Evolutionary conservation across 2,888 invertebrate genomes (phyloP), one percentile per base, ranked within the genome.

Genomic region (Melanargia galathea): DNA sequence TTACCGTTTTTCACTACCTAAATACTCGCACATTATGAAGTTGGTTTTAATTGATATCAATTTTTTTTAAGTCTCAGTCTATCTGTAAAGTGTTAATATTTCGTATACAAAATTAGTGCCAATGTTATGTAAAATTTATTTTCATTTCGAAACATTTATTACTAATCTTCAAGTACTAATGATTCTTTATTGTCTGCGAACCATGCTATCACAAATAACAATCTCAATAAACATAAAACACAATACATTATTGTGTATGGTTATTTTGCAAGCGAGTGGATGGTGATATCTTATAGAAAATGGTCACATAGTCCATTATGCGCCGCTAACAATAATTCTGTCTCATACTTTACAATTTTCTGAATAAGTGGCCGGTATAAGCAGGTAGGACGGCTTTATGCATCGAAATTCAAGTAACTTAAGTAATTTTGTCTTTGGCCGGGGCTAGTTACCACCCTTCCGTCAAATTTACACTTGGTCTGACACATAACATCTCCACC

Each of bases 281-380:
- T n/a, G 45, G 66, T 43, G 43, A 51, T 69, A 65, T 64, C 60
- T 68, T 64, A 62, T 48, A 62, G 51, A 58, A 61, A 63, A 64
- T 58, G 64, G 61, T 67, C 67, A 65, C 65, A 63, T 64, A 64
- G 64, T 62, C 61, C 66, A 74, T 73, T 72, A 73, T 69, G 63
- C 62, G 58, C 60, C 64, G 77, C 81, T 82, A 81, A 86, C 87
- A 85, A 85, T 86, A 82, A 87, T 86, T 80, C 78, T 76, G 74
- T 78, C 76, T 76, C 75, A 75, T 74, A 74, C 75, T 72, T 71
- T 71, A 78, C 77, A 79, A 87, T 87, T 87, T 84, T 75, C 80
- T 81, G 76, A 77, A 82, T 83, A 83, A 83, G 83, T 82, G 81
- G 77, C 78, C 75, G 75, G 75, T 74, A 76, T 68, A 66, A 63